Evolutionary conservation across 2,113 vertebrate species (phyloP).

Genomic region (western clawed frog (Xenopus tropicalis)): DNA sequence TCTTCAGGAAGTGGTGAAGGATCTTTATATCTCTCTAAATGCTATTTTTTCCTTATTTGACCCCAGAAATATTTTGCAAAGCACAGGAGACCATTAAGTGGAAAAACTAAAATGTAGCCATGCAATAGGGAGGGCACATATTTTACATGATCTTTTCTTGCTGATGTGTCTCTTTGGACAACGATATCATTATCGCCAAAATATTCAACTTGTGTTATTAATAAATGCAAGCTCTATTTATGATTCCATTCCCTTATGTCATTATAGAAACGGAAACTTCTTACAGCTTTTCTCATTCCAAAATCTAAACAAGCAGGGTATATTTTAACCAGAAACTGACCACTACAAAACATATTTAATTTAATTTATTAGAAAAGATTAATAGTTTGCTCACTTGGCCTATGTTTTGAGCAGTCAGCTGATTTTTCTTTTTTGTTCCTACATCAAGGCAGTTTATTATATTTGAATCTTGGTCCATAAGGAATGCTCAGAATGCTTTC

Average conservation of each 20-base stretch:
- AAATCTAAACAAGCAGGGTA: no score
- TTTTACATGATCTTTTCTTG: background rate
- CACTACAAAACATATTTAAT: no score
- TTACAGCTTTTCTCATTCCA: no score
- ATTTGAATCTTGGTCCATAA: no score
- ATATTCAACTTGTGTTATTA: background rate
- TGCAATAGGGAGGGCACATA: background rate
- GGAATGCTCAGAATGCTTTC: no score
- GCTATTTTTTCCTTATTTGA: constrained; percentile 27
- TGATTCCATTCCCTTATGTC: background rate
- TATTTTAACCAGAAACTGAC: no score
- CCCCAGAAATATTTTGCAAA: constrained; percentile 3
- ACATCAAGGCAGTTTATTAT: no score
- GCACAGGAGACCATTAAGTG: background rate
- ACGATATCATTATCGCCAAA: background rate
- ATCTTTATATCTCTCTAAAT: constrained; percentile 13
- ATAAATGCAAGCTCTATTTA: background rate
- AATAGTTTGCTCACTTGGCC: no score
- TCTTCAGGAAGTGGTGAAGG: constrained; percentile 12
- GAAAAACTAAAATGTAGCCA: background rate
- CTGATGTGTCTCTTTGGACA: background rate
- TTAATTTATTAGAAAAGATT: no score
- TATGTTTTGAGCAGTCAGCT: no score
- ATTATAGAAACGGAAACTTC: background rate
- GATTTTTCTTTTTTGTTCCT: no score